These are phyloP conservation scores for Pluvianellus socialis DNA, from an alignment of 2,113 vertebrate species.

Conservation along the genomic window DNA sequence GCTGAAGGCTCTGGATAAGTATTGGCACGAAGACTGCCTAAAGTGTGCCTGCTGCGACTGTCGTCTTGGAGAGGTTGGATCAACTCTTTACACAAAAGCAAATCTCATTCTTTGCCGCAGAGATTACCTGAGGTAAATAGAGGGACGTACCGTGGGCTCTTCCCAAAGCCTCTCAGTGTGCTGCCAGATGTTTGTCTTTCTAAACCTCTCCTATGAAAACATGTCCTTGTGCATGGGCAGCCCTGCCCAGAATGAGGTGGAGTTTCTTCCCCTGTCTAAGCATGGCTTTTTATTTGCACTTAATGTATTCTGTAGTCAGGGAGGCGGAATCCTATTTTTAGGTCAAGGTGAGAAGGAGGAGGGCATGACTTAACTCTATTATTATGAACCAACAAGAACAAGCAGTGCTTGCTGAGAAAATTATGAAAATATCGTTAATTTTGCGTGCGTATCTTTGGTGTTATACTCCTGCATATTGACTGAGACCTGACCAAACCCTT, in stretches of 20 bases:
- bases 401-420: background rate
- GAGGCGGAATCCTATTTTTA: background rate
- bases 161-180: background rate
- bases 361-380: background rate
- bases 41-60: constrained; percentile 99
- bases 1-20: constrained; percentile 99
- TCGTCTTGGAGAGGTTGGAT: constrained; percentile 98
- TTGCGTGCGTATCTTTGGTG: background rate
- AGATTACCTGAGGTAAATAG: constrained; percentile 97
- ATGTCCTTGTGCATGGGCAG: background rate
- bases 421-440: background rate
- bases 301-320: background rate
- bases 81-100: constrained; percentile 99
- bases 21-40: constrained; percentile 99
- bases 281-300: background rate
- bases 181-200: background rate
- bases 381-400: background rate
- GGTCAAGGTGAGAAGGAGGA: background rate
- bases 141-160: background rate
- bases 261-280: background rate
- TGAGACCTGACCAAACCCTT: background rate
- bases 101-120: constrained; percentile 99
- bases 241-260: background rate
- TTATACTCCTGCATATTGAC: background rate
- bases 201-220: background rate